Base-by-base conservation (phyloP, 2,888 invertebrate species). In the Torymus auratus region DNA sequence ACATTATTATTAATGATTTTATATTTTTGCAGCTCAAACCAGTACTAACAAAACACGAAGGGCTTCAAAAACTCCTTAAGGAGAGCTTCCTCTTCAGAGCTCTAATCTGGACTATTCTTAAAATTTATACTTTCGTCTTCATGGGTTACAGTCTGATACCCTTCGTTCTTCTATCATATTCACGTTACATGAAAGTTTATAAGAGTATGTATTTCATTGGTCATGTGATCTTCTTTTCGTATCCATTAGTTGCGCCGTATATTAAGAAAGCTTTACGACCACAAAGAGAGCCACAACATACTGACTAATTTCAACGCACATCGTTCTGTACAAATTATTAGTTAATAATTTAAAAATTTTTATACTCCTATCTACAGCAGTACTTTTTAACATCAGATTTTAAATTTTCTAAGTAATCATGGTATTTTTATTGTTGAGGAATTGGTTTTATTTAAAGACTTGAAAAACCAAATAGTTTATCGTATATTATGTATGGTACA, bases 91-190 rank as follows among this genome's bases (percentile, higher is more conserved):
- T 85, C 0, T 86, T 92, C 0, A 92, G 92, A 76, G 88, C 92
- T 10, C 61, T 93, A 0, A 87, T 94, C 3, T 94, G 94, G 89
- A 85, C 94, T 0, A 55, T 95, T 4, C 91, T 95, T 0, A 95
- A 96, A 88, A 86, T 93, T 0, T 97, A 97, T 88, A 95, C 96
- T 0, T 93, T 95, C 62, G 92, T 96, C 11, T 96, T 95, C 85
- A 96, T 97, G 95, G 96, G 97, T 11, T 97, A 96, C 93, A 95
- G 95, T 85, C 91, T 97, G 62, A 91, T 94, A 12, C 95, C 96
- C 0, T 96, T 97, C 86, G 94, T 94, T 61, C 92, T 95, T 3
- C 93, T 97, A 82, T 94, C 94, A 4, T 95, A 93, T 84, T 91
- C 93, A 0, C 94, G 94, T 84, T 97, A 96, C 93, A 93, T 93